Percentiles rank a stretch among this genome's conserved stretches.
phyloP scores from a whole-genome alignment of 2,113 vertebrate species.

The Scomber japonicus region DNA sequence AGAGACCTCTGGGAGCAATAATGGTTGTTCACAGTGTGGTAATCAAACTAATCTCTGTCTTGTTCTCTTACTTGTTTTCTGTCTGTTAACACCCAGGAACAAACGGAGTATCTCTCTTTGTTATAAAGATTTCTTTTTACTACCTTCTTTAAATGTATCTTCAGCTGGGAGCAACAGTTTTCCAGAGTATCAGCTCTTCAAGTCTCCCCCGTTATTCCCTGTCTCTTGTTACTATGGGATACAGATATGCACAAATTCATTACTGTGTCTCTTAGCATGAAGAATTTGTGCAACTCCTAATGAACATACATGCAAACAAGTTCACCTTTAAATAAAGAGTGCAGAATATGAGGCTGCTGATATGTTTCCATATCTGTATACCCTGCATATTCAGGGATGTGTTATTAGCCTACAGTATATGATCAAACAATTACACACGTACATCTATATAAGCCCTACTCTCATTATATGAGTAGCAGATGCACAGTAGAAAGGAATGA shows the following conservation, averaged over 20 bases:
- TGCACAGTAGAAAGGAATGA: constrained; percentile 49
- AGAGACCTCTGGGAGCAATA: constrained; percentile 69
- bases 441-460: not conserved
- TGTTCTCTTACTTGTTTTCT: constrained; percentile 65
- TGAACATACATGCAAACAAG: constrained; percentile 41
- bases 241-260: constrained; percentile 52
- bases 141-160: not conserved
- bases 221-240: constrained; percentile 53
- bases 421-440: constrained; percentile 4
- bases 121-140: not conserved
- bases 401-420: constrained; percentile 17
- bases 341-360: not conserved
- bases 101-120: constrained; percentile 24
- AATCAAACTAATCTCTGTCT: constrained; percentile 75
- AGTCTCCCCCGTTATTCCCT: constrained; percentile 5
- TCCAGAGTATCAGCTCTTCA: constrained; percentile 14
- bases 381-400: not conserved
- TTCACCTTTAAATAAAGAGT: constrained; percentile 38
- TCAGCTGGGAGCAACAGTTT: not conserved
- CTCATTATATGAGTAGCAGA: constrained; percentile 55
- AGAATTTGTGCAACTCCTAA: constrained; percentile 60
- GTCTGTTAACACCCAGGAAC: constrained; percentile 26
- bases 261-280: constrained; percentile 60
- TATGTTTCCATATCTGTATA: not conserved
- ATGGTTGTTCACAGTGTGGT: constrained; percentile 60